phyloP scores from a whole-genome alignment of 2,888 invertebrate genomes.

The Glyphotaelius pellucidus region DNA sequence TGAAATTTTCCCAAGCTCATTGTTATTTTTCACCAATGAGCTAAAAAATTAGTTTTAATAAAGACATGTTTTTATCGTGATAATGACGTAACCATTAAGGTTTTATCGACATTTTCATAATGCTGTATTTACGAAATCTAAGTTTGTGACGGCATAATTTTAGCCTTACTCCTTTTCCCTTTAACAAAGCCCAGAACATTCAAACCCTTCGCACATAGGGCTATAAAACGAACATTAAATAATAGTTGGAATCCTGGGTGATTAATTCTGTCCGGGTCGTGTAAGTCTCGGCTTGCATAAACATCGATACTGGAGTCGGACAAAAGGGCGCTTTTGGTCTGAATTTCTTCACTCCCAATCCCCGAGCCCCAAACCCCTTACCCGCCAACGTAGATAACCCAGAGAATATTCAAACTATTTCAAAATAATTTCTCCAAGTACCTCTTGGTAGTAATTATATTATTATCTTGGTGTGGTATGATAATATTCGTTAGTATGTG shows the following conservation, averaged over 20 bases:
- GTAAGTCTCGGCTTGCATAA: conserved; percentile 56
- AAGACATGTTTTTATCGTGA: background rate
- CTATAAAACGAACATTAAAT: conserved; percentile 64
- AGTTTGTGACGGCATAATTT: conserved; percentile 18
- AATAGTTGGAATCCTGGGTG: conserved; percentile 61
- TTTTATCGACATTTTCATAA: background rate
- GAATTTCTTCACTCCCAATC: conserved; percentile 5
- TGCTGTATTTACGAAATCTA: conserved; percentile 9
- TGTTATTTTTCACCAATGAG: background rate
- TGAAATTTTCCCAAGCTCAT: no score
- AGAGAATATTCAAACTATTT: conserved; percentile 63
- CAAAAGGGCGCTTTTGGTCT: conserved; percentile 17
- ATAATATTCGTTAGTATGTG: background rate
- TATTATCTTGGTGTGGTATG: background rate
- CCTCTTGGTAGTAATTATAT: background rate
- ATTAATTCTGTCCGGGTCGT: conserved; percentile 62
- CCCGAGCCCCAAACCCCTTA: background rate
- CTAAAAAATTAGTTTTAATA: background rate
- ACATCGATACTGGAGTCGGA: conserved; percentile 54
- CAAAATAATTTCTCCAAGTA: background rate
- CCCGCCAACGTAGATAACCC: background rate
- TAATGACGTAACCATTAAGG: background rate
- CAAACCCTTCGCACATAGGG: conserved; percentile 44
- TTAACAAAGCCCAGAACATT: conserved; percentile 8
- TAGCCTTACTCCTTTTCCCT: conserved; percentile 38